phyloP scores from a whole-genome alignment of 2,888 invertebrate genomes.

The Nomada hirtipes region DNA sequence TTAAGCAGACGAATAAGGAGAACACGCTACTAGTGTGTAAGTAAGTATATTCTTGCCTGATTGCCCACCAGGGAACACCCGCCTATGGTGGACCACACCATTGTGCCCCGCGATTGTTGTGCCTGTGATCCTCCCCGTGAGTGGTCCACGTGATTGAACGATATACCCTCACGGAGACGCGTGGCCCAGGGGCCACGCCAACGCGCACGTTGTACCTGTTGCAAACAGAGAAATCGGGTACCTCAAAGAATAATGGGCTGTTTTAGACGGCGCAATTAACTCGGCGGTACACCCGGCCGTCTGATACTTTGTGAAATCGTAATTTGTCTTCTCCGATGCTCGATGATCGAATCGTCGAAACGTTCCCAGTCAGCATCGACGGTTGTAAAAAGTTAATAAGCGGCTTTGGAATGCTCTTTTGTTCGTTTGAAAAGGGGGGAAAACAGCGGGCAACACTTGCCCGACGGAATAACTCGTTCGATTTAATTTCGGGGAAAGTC shows the following conservation, averaged over 20 bases:
- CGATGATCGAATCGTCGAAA: conserved; percentile 16
- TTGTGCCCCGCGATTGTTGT: conserved; percentile 60
- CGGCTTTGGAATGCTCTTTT: too few relatives aligned
- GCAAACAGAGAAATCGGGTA: conserved; percentile 67
- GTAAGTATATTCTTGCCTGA: conserved; percentile 36
- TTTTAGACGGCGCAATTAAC: conserved; percentile 69
- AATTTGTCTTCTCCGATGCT: conserved; percentile 47
- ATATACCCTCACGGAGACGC: conserved; percentile 63
- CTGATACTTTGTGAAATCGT: conserved; percentile 50
- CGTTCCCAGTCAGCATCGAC: background rate
- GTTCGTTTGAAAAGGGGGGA: too few relatives aligned
- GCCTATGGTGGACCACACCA: conserved; percentile 53
- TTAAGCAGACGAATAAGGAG: conserved; percentile 35
- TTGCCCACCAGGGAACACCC: conserved; percentile 51
- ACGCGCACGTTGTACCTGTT: conserved; percentile 55
- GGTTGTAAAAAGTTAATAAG: background rate
- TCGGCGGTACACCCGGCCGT: conserved; percentile 38
- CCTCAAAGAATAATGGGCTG: conserved; percentile 63
- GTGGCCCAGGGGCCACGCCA: conserved; percentile 67
- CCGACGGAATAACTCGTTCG: too few relatives aligned
- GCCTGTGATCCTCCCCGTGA: conserved; percentile 42
- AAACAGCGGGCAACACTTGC: too few relatives aligned
- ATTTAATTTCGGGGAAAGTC: background rate
- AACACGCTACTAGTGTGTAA: conserved; percentile 37
- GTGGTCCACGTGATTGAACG: conserved; percentile 67